These are phyloP conservation scores for Lepas anatifera DNA, from an alignment of 2,888 invertebrate genomes.

Conservation along the genomic window DNA sequence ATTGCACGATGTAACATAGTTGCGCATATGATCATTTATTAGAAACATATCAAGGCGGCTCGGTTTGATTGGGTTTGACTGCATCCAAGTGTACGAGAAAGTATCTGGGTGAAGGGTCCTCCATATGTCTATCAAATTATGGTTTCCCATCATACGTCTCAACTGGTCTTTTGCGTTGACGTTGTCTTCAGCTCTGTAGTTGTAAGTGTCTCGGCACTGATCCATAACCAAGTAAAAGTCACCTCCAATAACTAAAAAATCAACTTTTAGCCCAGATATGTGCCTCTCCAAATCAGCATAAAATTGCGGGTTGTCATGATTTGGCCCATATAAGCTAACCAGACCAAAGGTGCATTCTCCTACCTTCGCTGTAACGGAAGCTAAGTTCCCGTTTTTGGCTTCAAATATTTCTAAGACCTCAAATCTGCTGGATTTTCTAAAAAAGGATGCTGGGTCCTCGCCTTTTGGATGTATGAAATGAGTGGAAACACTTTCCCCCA, in stretches of 20 bases:
- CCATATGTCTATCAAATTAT: not conserved
- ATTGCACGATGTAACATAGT: not conserved
- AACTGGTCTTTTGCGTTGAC: not conserved
- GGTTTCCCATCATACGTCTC: not conserved
- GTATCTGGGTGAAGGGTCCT: not conserved
- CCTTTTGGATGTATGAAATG: not conserved
- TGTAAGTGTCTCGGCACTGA: not conserved
- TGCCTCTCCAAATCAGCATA: no score
- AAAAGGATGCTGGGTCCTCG: not conserved
- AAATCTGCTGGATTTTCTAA: not conserved
- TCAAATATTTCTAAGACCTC: not conserved
- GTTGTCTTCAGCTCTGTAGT: not conserved
- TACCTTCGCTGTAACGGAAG: not conserved
- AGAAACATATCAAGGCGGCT: not conserved
- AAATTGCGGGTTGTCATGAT: not conserved
- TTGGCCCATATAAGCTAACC: not conserved
- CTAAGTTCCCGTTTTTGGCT: not conserved
- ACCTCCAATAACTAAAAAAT: not conserved
- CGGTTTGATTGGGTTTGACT: not conserved
- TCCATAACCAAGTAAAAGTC: not conserved
- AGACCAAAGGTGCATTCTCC: not conserved
- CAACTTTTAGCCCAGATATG: not conserved
- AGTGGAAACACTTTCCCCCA: not conserved
- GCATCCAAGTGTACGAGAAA: not conserved
- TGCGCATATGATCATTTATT: not conserved